These are phyloP conservation scores for Himantopus leucocephalus DNA, from an alignment of 2,113 vertebrate species.

Conservation along the genomic window DNA sequence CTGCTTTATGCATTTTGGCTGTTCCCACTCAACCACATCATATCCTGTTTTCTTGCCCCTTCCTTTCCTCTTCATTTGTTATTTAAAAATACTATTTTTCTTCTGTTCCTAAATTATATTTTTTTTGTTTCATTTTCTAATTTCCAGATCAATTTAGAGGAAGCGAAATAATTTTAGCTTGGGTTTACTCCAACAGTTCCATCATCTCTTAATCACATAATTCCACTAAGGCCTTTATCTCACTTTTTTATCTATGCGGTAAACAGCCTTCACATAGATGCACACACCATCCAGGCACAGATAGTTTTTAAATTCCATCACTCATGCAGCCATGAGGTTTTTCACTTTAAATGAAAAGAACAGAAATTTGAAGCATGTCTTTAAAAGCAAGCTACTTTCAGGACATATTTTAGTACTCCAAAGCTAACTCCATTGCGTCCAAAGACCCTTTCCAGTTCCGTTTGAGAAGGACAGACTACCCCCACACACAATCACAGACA, in stretches of 20 bases:
- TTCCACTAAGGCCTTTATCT: background rate
- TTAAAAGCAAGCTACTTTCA: background rate
- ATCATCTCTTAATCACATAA: background rate
- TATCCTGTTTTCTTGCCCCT: background rate
- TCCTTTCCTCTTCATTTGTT: background rate
- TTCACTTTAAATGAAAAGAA: background rate
- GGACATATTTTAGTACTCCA: background rate
- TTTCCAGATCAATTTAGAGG: background rate
- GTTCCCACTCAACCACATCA: background rate
- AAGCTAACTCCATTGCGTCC: background rate
- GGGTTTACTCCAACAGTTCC: background rate
- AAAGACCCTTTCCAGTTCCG: background rate
- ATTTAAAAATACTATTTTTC: background rate
- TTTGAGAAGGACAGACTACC: background rate
- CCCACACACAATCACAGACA: rapidly evolving
- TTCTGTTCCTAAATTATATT: background rate
- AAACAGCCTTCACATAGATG: background rate
- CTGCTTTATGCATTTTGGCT: background rate
- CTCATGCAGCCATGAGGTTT: background rate
- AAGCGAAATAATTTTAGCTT: background rate
- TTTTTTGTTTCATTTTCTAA: background rate
- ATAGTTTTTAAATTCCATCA: background rate
- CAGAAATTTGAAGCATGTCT: background rate
- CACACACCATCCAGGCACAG: background rate
- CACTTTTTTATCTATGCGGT: background rate